Percentiles rank a stretch among this genome's conserved stretches.
Evolutionary conservation across 37 sponge, comb jelly and placozoan genomes (phyloP).

Genomic region (Cladorhizidae sp.): DNA sequence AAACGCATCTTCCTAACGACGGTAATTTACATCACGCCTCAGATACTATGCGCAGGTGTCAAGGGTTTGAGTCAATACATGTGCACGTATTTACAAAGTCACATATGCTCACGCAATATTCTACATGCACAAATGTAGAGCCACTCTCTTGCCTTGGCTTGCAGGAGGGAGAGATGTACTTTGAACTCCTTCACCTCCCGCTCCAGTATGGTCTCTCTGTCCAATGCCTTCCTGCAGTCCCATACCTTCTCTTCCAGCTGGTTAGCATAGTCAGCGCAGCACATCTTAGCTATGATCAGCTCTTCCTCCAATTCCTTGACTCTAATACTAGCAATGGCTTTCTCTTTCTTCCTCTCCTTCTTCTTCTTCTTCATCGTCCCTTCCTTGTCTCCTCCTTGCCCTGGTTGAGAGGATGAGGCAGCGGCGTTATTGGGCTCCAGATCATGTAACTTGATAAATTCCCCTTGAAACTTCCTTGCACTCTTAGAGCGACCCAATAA

Average conservation of each 20-base stretch:
- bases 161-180: slow-evolving; percentile 2
- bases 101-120: too few species aligned
- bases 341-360: slow-evolving; percentile 9
- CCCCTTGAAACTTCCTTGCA: background rate
- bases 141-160: slow-evolving; percentile 19
- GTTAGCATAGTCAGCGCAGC: slow-evolving; percentile 35
- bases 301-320: slow-evolving; percentile 20
- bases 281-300: slow-evolving; percentile 47
- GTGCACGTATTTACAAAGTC: too few species aligned
- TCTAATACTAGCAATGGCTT: background rate
- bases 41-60: too few species aligned
- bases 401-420: background rate
- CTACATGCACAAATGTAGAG: too few species aligned
- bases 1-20: too few species aligned
- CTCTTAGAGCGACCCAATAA: background rate
- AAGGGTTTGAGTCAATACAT: too few species aligned
- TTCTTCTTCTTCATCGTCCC: background rate
- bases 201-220: slow-evolving; percentile 28
- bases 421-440: background rate
- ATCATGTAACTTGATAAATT: background rate
- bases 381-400: background rate
- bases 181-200: slow-evolving; percentile 24
- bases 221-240: slow-evolving; percentile 35
- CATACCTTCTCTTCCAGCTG: slow-evolving; percentile 53
- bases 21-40: too few species aligned